Evolutionary conservation across 2,113 vertebrate species (phyloP), one percentile per base, ranked within the genome.

Genomic region (Odontesthes bonariensis): DNA sequence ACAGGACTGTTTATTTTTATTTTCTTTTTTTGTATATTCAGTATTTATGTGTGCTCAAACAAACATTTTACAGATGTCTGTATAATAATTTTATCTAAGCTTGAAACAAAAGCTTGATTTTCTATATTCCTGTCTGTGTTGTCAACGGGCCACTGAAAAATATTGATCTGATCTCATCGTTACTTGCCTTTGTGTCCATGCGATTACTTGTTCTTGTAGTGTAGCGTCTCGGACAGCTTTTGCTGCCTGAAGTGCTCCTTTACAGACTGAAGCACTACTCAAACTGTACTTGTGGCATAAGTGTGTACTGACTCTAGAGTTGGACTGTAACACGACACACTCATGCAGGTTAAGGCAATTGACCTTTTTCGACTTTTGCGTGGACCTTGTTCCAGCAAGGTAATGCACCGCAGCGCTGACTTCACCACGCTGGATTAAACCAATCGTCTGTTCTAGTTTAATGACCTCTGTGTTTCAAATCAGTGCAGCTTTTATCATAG

Each of bases 251-350:
- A 85, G 77, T 59, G 69, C 85, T 83, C 75, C 79, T 77, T 59
- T 20, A 82, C 57, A 62, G 54, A 47, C 79, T 81, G 62, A 76
- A 86, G 85, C 79, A 58, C 74, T 78, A 57, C 74, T 81, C 66
- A 69, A 62, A 76, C 74, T 79, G 56, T 85, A 73, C 81, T 88
- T 70, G 68, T 84, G 73, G 27, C 55, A 79, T 22, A 69, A 86
- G 72, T 73, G 84, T 83, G 80, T 83, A 78, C 77, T 56, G 51
- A 75, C 67, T 74, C 57, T 75, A 69, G 33, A 83, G 59, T 63
- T 73, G 44, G 61, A 47, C 73, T 81, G 40, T 69, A 61, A 78
- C 2, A 57, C 19, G 73, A 66, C 33, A 73, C 69, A 85, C 75
- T 62, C 66, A 51, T 52, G 32, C 42, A 73, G 65, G 71, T 60